Conservation (phyloP, 2,888 invertebrate species). For the Ophioninae sp. region DNA sequence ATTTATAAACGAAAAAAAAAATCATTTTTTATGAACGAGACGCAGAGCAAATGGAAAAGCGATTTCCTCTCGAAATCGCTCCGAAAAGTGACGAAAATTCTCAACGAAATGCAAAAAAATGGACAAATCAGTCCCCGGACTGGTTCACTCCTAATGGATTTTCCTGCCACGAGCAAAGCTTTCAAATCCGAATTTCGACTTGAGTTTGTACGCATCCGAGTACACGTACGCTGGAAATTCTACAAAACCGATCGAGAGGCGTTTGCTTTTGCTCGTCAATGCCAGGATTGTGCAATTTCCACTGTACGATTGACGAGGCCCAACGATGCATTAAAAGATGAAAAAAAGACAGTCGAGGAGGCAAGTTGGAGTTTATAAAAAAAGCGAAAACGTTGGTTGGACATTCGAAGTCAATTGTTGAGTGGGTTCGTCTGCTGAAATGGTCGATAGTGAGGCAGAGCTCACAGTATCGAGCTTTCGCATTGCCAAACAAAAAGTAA, state of each 20-base stretch:
- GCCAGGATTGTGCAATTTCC: background rate
- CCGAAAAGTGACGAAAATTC: constrained; percentile 3
- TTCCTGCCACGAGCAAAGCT: too few relatives aligned
- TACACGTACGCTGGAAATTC: background rate
- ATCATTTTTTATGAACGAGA: background rate
- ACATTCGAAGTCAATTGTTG: constrained; percentile 1
- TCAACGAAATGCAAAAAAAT: background rate
- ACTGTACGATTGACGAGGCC: background rate
- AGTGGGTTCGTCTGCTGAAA: background rate
- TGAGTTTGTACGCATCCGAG: background rate
- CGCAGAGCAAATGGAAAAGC: background rate
- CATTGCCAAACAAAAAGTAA: background rate
- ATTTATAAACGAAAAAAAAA: constrained; percentile 6
- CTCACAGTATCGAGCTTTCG: too few relatives aligned
- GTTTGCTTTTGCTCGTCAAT: background rate
- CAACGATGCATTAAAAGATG: background rate
- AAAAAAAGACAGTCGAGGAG: background rate
- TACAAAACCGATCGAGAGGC: background rate
- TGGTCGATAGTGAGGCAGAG: background rate
- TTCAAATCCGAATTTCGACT: too few relatives aligned
- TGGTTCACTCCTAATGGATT: too few relatives aligned
- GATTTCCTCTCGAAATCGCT: background rate
- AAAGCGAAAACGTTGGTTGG: background rate
- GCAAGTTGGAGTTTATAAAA: background rate
- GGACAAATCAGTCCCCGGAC: background rate